Evolutionary conservation across 2,888 invertebrate species (phyloP).

Genomic region (Stenurella melanura): DNA sequence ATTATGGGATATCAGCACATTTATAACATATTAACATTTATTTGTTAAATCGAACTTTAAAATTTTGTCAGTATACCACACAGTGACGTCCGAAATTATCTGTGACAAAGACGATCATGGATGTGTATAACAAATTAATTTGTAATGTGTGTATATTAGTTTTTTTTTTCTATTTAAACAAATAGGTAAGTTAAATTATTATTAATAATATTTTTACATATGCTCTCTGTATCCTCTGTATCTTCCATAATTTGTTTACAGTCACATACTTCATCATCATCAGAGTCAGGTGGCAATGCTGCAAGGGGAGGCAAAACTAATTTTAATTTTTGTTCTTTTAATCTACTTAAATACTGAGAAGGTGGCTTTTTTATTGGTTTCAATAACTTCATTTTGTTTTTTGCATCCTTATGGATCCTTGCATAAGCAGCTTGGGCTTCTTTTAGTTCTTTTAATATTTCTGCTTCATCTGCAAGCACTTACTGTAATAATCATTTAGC

Average conservation of each 20-base stretch:
- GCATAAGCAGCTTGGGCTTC: conserved; percentile 61
- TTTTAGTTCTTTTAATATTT: conserved; percentile 57
- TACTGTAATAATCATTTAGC: neutral
- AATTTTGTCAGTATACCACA: too few species aligned
- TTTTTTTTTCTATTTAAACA: too few species aligned
- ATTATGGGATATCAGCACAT: too few species aligned
- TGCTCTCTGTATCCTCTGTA: conserved; percentile 11
- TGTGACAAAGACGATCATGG: too few species aligned
- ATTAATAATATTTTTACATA: conserved; percentile 8
- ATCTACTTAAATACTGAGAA: neutral
- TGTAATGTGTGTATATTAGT: too few species aligned
- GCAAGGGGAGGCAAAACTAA: conserved; percentile 42
- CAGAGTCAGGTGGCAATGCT: conserved; percentile 31
- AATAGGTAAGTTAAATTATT: neutral
- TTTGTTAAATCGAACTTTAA: too few species aligned
- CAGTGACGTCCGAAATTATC: too few species aligned
- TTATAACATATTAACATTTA: too few species aligned
- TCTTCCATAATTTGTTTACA: conserved; percentile 31
- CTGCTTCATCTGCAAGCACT: conserved; percentile 37
- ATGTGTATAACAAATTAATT: too few species aligned
- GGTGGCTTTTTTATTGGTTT: conserved; percentile 47
- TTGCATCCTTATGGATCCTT: conserved; percentile 35
- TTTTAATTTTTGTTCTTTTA: neutral
- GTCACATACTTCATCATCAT: conserved; percentile 37
- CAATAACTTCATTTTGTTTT: conserved; percentile 46